Conservation (phyloP, 2,888 invertebrate species). For the Papilio elwesi region DNA sequence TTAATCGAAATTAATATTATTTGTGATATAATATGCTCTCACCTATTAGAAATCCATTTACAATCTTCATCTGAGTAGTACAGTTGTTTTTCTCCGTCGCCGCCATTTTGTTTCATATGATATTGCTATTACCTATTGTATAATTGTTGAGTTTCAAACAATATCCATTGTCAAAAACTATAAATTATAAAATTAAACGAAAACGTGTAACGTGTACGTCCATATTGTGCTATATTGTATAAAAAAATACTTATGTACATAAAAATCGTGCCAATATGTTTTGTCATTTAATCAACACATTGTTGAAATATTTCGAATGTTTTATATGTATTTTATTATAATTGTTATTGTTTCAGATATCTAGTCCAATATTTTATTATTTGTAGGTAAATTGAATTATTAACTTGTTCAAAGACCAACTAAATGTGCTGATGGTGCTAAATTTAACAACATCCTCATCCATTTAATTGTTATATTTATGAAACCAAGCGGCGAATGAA, state of each 20-base stretch:
- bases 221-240: not conserved
- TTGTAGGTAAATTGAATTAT: not conserved
- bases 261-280: slow-evolving; percentile 24
- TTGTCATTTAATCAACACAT: slow-evolving; percentile 24
- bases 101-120: not conserved
- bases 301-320: slow-evolving; percentile 19
- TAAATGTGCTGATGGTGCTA: slow-evolving; percentile 34
- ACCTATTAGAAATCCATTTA: not conserved
- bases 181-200: not conserved
- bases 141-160: not conserved
- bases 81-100: slow-evolving; percentile 6
- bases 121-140: not conserved
- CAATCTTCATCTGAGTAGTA: slow-evolving; percentile 1
- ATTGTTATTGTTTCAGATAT: slow-evolving; percentile 17
- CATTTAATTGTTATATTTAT: not conserved
- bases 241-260: not conserved
- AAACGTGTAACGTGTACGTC: not conserved
- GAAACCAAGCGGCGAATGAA: not conserved
- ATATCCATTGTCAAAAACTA: not conserved
- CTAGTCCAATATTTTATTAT: slow-evolving; percentile 31
- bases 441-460: slow-evolving; percentile 6
- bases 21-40: too few relatives aligned
- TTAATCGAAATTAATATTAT: too few relatives aligned
- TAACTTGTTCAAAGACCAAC: not conserved
- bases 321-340: slow-evolving; percentile 8